Evolutionary conservation across 2,113 vertebrate genomes (phyloP).

Genomic region (Holacanthus passer): DNA sequence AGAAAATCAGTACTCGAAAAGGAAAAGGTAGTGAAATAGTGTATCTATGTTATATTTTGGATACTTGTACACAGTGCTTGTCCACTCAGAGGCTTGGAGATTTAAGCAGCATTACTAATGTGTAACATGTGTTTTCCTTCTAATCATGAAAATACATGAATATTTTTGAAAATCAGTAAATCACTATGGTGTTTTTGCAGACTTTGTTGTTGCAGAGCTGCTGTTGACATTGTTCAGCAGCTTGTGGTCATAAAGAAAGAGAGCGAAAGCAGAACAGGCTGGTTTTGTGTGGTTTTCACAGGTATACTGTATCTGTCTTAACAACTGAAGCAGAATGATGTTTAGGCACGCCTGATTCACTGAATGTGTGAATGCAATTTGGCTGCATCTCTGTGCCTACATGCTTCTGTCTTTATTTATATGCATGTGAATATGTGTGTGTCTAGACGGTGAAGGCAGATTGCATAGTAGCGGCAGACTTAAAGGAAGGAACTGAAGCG

Average conservation of each 20-base stretch:
- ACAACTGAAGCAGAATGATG: constrained; percentile 48
- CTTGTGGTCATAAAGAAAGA: constrained; percentile 29
- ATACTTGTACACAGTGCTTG: neutral
- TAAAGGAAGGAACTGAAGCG: constrained; percentile 61
- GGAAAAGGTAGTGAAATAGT: too few species aligned
- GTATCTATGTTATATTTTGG: too few species aligned
- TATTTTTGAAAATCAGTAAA: neutral
- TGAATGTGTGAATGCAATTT: constrained; percentile 10
- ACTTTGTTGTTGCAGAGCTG: too few species aligned
- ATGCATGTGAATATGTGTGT: constrained; percentile 24
- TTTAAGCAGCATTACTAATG: neutral
- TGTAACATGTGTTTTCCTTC: neutral
- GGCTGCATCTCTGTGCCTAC: neutral
- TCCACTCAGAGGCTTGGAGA: neutral
- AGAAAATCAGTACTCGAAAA: neutral
- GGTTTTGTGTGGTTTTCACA: constrained; percentile 20
- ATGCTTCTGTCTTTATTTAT: constrained; percentile 29
- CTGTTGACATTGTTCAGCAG: constrained; percentile 6
- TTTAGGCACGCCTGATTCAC: constrained; percentile 30
- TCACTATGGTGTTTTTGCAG: too few species aligned
- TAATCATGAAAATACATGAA: neutral
- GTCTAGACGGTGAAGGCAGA: constrained; percentile 34
- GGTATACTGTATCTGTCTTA: constrained; percentile 23
- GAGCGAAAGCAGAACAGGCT: constrained; percentile 37
- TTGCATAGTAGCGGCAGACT: constrained; percentile 29